Conservation (phyloP, 2,797 vertebrate genomes). For the Sebastes diaconus region DNA sequence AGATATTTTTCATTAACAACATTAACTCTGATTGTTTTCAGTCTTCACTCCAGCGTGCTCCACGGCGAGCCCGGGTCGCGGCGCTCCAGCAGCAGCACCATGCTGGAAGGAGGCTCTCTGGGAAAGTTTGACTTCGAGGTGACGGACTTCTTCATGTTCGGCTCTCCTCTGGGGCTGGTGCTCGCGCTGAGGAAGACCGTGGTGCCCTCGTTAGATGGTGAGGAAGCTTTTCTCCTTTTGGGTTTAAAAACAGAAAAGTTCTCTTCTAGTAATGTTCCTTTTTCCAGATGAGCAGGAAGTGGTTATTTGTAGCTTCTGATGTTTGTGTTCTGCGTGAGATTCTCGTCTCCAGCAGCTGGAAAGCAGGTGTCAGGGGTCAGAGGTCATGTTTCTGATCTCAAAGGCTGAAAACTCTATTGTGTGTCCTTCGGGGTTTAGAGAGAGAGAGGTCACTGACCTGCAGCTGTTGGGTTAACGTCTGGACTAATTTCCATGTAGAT, state of each 20-base stretch:
- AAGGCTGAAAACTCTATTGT: not conserved
- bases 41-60: constrained; percentile 92
- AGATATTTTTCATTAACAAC: not conserved
- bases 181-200: constrained; percentile 96
- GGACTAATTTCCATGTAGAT: not conserved
- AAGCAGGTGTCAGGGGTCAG: constrained; percentile 27
- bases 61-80: constrained; percentile 87
- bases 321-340: constrained; percentile 6
- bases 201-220: constrained; percentile 91
- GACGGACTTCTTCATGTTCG: constrained; percentile 96
- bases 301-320: constrained; percentile 10
- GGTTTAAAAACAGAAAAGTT: not conserved
- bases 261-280: not conserved
- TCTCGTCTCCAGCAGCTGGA: constrained; percentile 26
- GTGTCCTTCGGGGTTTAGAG: constrained; percentile 1
- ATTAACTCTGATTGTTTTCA: constrained; percentile 47
- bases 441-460: not conserved
- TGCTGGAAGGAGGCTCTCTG: constrained; percentile 89
- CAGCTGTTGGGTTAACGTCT: constrained; percentile 31
- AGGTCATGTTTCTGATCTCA: not conserved
- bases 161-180: constrained; percentile 94
- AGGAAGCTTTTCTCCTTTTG: constrained; percentile 8
- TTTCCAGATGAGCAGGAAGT: constrained; percentile 3
- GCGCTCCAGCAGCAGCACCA: constrained; percentile 90
- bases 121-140: constrained; percentile 95